These are phyloP conservation scores for Caenorhabditis sp. DNA, from an alignment of 2,888 invertebrate species.

Conservation along the genomic window DNA sequence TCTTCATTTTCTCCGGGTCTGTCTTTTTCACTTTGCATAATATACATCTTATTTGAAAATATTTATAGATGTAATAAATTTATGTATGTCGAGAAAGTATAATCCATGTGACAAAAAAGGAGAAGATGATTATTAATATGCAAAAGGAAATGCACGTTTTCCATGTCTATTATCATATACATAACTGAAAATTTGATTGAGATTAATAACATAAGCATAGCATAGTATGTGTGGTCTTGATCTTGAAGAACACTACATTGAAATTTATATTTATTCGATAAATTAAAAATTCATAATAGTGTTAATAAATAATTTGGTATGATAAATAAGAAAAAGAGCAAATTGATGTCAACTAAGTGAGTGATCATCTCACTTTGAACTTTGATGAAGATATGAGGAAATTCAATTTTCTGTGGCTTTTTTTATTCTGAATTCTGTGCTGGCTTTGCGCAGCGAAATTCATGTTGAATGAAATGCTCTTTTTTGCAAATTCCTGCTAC, in stretches of 20 bases:
- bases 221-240: too few species aligned
- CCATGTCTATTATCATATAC: background rate
- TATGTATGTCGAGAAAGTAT: background rate
- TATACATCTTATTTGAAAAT: background rate
- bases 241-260: too few species aligned
- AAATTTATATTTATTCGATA: too few species aligned
- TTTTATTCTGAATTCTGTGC: background rate
- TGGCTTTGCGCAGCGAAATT: background rate
- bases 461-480: background rate
- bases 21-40: background rate
- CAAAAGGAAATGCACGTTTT: background rate
- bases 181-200: too few species aligned
- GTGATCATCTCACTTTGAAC: constrained; percentile 1
- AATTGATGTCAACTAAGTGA: too few species aligned
- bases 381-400: constrained; percentile 1
- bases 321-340: too few species aligned
- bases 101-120: background rate
- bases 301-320: too few species aligned
- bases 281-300: too few species aligned
- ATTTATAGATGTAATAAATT: background rate
- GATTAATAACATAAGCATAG: too few species aligned
- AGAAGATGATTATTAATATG: background rate
- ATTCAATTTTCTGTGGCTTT: background rate
- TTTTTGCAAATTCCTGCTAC: too few species aligned
- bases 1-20: background rate